These are phyloP conservation scores for Doryteuthis pealeii DNA, from an alignment of 1,140 invertebrate genomes.

Conservation along the genomic window DNA sequence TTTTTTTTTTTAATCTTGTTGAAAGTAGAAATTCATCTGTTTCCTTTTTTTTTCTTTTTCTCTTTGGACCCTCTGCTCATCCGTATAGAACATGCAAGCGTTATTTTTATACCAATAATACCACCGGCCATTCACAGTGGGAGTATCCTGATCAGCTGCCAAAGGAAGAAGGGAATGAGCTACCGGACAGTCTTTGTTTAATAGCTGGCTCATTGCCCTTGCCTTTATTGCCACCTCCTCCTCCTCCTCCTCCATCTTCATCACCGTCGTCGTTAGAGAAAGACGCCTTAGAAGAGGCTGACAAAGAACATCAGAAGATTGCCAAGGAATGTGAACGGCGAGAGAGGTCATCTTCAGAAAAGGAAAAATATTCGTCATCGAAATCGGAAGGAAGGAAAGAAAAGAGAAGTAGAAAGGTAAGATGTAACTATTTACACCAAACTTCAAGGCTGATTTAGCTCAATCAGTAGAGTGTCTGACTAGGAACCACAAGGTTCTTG, in stretches of 20 bases:
- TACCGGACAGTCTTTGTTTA: background rate
- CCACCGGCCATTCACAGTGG: constrained; percentile 68
- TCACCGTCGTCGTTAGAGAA: constrained; percentile 62
- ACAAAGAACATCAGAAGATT: background rate
- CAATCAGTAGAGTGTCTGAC: too few relatives aligned
- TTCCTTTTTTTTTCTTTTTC: constrained; percentile 39
- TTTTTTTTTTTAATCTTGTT: too few relatives aligned
- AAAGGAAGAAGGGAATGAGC: background rate
- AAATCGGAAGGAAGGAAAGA: too few relatives aligned
- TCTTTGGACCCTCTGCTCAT: constrained; percentile 55
- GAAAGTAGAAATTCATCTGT: background rate
- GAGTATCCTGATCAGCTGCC: constrained; percentile 66
- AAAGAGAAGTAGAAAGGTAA: too few relatives aligned
- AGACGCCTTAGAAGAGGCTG: constrained; percentile 9
- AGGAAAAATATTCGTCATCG: too few relatives aligned
- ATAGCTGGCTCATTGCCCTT: background rate
- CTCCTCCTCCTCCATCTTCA: constrained; percentile 24
- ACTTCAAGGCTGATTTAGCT: too few relatives aligned
- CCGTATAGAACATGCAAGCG: constrained; percentile 69
- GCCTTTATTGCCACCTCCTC: background rate
- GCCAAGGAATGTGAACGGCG: too few relatives aligned
- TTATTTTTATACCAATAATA: constrained; percentile 70
- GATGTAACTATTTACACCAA: too few relatives aligned
- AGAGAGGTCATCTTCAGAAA: too few relatives aligned
- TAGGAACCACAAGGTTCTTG: too few relatives aligned